A percentile compares a stretch with the other conserved stretches of the same genome.
phyloP scores from a whole-genome alignment of 2,888 invertebrate species.

The Latrodectus hesperus region DNA sequence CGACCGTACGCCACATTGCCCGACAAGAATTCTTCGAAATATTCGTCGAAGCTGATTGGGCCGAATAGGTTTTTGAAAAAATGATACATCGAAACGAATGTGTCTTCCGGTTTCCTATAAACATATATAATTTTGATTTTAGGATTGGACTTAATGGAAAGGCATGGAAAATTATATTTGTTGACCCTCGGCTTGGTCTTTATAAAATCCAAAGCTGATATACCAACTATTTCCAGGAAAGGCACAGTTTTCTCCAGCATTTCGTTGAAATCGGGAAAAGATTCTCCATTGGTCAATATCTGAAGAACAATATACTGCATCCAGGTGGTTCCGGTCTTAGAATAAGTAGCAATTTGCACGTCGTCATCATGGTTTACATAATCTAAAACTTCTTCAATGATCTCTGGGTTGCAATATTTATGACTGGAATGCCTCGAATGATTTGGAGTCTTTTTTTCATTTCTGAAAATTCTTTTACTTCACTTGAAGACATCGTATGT shows the following conservation, averaged over 20 bases:
- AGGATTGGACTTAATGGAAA: slow-evolving; percentile 27
- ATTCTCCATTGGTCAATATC: slow-evolving; percentile 36
- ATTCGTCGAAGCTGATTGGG: slow-evolving; percentile 7
- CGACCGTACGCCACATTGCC: slow-evolving; percentile 33
- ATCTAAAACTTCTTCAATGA: slow-evolving; percentile 31
- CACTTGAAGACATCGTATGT: too few relatives aligned
- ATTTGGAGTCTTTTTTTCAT: neutral
- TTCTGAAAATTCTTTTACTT: too few relatives aligned
- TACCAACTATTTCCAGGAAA: slow-evolving; percentile 42
- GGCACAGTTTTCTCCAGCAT: slow-evolving; percentile 62
- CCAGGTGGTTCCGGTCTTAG: slow-evolving; percentile 68
- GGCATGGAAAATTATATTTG: slow-evolving; percentile 42
- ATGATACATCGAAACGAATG: slow-evolving; percentile 75
- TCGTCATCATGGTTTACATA: slow-evolving; percentile 33
- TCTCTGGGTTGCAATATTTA: neutral
- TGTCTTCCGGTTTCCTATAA: slow-evolving; percentile 76
- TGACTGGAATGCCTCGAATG: slow-evolving; percentile 26
- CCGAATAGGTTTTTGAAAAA: slow-evolving; percentile 69
- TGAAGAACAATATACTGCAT: slow-evolving; percentile 57
- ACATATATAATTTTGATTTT: slow-evolving; percentile 75
- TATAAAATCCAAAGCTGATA: slow-evolving; percentile 7
- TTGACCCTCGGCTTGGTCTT: slow-evolving; percentile 13
- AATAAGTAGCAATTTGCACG: slow-evolving; percentile 54
- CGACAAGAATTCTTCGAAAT: slow-evolving; percentile 14
- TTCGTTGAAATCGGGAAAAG: slow-evolving; percentile 72